Evolutionary conservation across 2,888 invertebrate genomes (phyloP).

Genomic region (Opisthograptis luteolata): DNA sequence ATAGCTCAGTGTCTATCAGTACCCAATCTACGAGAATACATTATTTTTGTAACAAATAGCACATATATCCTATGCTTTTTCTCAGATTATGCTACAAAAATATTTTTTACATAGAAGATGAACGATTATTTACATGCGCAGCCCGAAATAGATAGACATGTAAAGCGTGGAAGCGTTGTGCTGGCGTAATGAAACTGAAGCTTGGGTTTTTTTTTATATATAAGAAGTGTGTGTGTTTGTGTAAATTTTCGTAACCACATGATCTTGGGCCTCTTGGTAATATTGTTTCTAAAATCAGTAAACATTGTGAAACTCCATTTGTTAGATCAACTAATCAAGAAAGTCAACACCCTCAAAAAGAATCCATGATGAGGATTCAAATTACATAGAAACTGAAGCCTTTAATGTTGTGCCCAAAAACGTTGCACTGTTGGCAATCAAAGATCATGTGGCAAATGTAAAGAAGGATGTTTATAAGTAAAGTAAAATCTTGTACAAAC

Average conservation of each 20-base stretch:
- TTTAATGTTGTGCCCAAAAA: too few relatives aligned
- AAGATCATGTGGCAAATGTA: conserved; percentile 13
- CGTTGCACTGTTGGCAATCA: too few relatives aligned
- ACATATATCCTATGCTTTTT: too few relatives aligned
- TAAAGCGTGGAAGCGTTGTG: conserved; percentile 64
- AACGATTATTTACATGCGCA: conserved; percentile 53
- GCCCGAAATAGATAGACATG: conserved; percentile 54
- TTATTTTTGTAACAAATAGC: too few relatives aligned
- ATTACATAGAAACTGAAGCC: too few relatives aligned
- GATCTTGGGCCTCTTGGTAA: conserved; percentile 11
- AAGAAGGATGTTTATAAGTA: neutral
- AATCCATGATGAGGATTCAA: too few relatives aligned
- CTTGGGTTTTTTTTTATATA: conserved; percentile 31
- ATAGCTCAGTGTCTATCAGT: too few relatives aligned
- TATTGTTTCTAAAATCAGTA: neutral
- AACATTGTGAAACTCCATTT: too few relatives aligned
- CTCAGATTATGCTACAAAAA: neutral
- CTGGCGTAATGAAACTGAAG: conserved; percentile 61
- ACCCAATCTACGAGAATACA: too few relatives aligned
- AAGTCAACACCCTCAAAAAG: neutral
- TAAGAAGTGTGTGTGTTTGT: conserved; percentile 6
- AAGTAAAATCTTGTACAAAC: conserved; percentile 4
- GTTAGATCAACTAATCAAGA: too few relatives aligned
- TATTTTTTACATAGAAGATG: conserved; percentile 10
- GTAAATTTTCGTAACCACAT: conserved; percentile 19